Evolutionary conservation across 2,888 invertebrate species (phyloP), one percentile per base, ranked within the genome.

Genomic region (Thera britannica): DNA sequence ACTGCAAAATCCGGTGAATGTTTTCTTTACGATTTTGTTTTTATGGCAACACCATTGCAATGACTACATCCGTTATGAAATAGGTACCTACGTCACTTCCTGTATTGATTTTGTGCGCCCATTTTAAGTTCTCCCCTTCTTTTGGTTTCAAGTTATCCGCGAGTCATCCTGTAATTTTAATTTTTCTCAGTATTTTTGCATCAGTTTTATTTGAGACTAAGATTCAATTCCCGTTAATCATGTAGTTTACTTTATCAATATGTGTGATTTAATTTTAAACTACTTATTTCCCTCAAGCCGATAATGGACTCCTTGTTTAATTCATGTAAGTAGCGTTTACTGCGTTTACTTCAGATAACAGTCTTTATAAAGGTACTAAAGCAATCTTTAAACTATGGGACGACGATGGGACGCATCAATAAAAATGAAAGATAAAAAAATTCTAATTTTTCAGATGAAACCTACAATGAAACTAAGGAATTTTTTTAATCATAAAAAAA

Each of bases 271-370:
- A 62, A 90, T 95, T 76, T 95, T 97, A 76, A 98, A 98, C 86
- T 96, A 96, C 71, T 95, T 96, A 79, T 95, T 97, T 75, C 94
- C 96, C 0, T 94, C 95, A 82, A 94, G 95, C 78, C 94, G 95
- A 76, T n/a, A 95, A 96, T 82, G 95, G 96, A 23, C 92, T 96
- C 68, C 94, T 96, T 23, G 94, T 97, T 11, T 92, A 97, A 75
- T 97, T 95, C 84, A 95, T 97, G 97, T 97, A 90, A 94, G 96
- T 94, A 70, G n/a, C n/a, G n/a, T n/a, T n/a, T n/a, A n/a, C n/a
- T n/a, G n/a, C n/a, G n/a, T n/a, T n/a, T n/a, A n/a, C n/a, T n/a
- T n/a, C n/a, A n/a, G n/a, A n/a, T n/a, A n/a, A n/a, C n/a, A n/a
- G n/a, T n/a, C n/a, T n/a, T n/a, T n/a, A n/a, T n/a, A n/a, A n/a